These are phyloP conservation scores for Lithobates pipiens DNA, from an alignment of 2,797 vertebrate species.

Conservation along the genomic window DNA sequence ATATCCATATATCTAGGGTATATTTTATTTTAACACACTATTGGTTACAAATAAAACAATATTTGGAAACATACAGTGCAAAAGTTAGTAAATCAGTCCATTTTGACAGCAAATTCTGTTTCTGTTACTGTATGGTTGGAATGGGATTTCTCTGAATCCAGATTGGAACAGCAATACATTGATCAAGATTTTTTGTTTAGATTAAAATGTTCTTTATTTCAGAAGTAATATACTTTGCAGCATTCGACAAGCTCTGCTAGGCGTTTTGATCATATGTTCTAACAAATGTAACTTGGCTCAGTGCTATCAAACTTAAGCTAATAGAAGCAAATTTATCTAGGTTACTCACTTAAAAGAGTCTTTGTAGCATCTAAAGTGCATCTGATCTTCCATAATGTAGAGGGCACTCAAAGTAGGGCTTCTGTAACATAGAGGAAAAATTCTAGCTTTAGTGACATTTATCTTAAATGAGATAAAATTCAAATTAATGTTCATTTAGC, in stretches of 20 bases:
- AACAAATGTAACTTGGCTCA: constrained; percentile 7
- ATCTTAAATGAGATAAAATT: background rate
- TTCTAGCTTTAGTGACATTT: background rate
- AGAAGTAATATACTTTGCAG: constrained; percentile 2
- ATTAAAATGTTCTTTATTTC: constrained; percentile 34
- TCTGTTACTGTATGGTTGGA: constrained; percentile 28
- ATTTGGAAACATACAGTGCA: background rate
- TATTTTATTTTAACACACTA: background rate
- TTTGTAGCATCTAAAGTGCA: background rate
- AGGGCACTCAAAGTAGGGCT: background rate
- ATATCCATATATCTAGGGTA: too few species aligned
- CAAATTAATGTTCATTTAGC: background rate
- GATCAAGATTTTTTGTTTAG: constrained; percentile 26
- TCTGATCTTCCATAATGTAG: background rate
- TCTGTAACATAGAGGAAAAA: background rate
- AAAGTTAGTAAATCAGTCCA: constrained; percentile 10
- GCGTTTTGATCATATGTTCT: constrained; percentile 33
- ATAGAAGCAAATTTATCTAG: constrained; percentile 10
- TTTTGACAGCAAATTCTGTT: constrained; percentile 23
- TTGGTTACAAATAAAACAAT: background rate
- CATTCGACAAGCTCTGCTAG: constrained; percentile 24
- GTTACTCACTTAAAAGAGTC: background rate
- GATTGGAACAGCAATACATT: constrained; percentile 15
- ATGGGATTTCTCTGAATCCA: constrained; percentile 22
- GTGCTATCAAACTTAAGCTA: constrained; percentile 17